Base-by-base conservation (phyloP, 2,113 vertebrate genomes). In the Nymphicus hollandicus region DNA sequence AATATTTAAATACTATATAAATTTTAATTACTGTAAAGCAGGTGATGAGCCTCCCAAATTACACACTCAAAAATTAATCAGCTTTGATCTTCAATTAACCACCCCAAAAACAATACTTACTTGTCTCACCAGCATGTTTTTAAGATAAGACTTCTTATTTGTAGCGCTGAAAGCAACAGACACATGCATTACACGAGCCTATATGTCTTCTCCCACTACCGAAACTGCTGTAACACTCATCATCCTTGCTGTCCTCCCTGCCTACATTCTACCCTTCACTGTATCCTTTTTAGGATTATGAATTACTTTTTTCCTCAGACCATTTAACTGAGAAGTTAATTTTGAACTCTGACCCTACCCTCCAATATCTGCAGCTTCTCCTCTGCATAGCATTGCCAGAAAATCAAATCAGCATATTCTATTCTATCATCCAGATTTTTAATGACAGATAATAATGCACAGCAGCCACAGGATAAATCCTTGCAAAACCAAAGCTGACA, bases 1-100 rank as follows among this genome's bases (percentile, higher is more conserved):
- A 94, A 80, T 85, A 96, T 89, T 93, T 83, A 87, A 85, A 92
- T 65, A n/a, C 31, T 72, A 41, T 41, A 39, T 77, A 69, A 69
- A 88, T 79, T 46, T 68, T 43, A 41, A 82, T 58, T 10, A 85
- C 41, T 72, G n/a, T 52, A 69, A 85, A 74, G 39, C 52, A 89
- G 63, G 63, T 58, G 85, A 87, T 70, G 50, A 82, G 66, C 53
- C 44, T 89, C 44, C 72, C 61, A 61, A 22, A 84, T 82, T 79
- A 81, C 47, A 46, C 47, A 55, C 19, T 55, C 13, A 80, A 61
- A 82, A 89, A 76, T 55, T 58, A 86, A 2, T 55, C 33, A 80
- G 16, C 37, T 83, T 39, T 52, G 29, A 56, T 89, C 13, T 39
- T 72, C 61, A 35, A 18, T 60, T 60, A 81, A 44, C 7, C 17